Evolutionary conservation across 2,797 vertebrate species (phyloP), one percentile per base, ranked within the genome.

Genomic region (Pantherophis alleghaniensis): DNA sequence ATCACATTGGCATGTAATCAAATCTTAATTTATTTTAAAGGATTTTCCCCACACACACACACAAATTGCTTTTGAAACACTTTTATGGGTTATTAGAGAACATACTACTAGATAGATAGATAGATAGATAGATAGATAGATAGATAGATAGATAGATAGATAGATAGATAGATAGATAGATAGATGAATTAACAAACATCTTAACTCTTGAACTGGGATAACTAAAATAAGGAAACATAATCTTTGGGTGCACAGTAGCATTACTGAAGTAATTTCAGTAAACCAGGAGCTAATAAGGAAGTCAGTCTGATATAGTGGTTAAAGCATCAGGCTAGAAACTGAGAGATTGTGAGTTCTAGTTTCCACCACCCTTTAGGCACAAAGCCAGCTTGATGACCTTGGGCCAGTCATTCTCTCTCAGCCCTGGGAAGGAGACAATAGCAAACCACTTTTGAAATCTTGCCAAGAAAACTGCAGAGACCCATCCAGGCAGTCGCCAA

Each of bases 181-280:
- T 92, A 94, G 93, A 37, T 60, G 53, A 24, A 83, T 66, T 95
- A 95, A 94, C 37, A 87, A 56, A 95, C 95, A 88, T 92, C 96
- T 96, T 96, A 87, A 88, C 92, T 88, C 86, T 94, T 3, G 3
- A 93, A 63, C 16, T 88, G 57, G 55, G 93, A 92, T n/a, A 91
- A 93, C 22, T 92, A 95, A 95, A 95, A 47, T 95, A 94, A 59
- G 92, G 18, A 94, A 91, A 88, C 92, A 74, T 66, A 94, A 93
- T 32, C 87, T 86, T 60, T 16, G 32, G 0, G 18, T 83, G 28
- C 24, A 86, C 5, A n/a, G 56, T 24, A 47, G 24, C 14, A 63
- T 51, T 91, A 47, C 0, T 86, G 10, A 91, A 59, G 32, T 83
- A 86, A 18, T 57, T 91, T 83, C 7, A 53, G 53, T n/a, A 24